Conservation (phyloP, 2,113 vertebrate species). For the Thymallus thymallus region DNA sequence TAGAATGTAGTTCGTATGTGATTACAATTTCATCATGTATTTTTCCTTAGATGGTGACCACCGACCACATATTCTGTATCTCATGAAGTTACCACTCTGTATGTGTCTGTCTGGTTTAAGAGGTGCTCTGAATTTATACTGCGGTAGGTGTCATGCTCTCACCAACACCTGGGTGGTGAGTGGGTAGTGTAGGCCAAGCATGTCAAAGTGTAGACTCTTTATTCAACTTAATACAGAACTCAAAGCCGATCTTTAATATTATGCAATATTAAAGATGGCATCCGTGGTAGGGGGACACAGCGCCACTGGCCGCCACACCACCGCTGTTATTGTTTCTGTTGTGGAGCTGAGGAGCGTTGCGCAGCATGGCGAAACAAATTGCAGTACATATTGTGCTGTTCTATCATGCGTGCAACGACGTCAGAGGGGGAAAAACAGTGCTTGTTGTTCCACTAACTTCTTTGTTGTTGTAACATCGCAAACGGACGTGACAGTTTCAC, state of each 20-base stretch:
- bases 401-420: too few species aligned
- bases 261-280: background rate
- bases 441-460: too few species aligned
- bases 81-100: background rate
- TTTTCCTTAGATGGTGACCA: background rate
- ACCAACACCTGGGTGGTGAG: slow-evolving; percentile 14
- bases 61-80: background rate
- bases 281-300: too few species aligned
- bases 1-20: too few species aligned
- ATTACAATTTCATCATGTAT: background rate
- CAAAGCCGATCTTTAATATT: background rate
- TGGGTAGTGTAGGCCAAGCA: background rate
- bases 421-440: too few species aligned
- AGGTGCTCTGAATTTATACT: slow-evolving; percentile 18
- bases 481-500: too few species aligned
- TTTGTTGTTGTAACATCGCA: too few species aligned
- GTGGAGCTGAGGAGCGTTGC: too few species aligned
- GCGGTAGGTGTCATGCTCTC: slow-evolving; percentile 45
- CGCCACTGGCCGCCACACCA: too few species aligned
- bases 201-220: background rate
- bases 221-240: background rate
- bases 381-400: too few species aligned
- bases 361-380: too few species aligned
- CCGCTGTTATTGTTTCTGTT: too few species aligned
- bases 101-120: slow-evolving; percentile 16